phyloP scores from a whole-genome alignment of 2,888 invertebrate species.

The Stegophylla sp. region DNA sequence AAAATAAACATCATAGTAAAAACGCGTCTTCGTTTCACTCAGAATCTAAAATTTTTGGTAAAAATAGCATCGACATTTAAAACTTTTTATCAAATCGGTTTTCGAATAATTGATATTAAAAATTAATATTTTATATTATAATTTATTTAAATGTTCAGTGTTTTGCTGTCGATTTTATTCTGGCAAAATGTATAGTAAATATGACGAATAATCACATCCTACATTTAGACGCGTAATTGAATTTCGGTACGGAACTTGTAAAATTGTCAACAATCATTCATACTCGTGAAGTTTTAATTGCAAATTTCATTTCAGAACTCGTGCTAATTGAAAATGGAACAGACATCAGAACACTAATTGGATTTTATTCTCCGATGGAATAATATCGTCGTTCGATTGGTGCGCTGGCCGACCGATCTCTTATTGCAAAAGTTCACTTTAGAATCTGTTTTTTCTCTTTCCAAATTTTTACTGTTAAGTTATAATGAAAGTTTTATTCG shows the following conservation, averaged over 20 bases:
- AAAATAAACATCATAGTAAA: too few species aligned
- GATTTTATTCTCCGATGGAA: conserved; percentile 32
- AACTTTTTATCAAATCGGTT: background rate
- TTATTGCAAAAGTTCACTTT: conserved; percentile 18
- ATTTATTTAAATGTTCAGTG: too few species aligned
- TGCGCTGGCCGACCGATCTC: background rate
- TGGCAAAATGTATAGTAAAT: conserved; percentile 19
- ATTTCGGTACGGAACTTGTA: conserved; percentile 30
- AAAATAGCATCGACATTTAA: background rate
- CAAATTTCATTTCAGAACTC: conserved; percentile 39
- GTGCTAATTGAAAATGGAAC: conserved; percentile 46
- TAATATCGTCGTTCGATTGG: conserved; percentile 34
- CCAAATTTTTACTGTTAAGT: conserved; percentile 36
- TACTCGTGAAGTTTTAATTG: conserved; percentile 52
- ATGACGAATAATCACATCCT: conserved; percentile 21
- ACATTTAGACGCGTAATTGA: conserved; percentile 29
- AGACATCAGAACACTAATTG: conserved; percentile 39
- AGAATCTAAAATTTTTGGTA: too few species aligned
- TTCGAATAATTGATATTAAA: too few species aligned
- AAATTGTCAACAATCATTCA: conserved; percentile 56
- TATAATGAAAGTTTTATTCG: conserved; percentile 33
- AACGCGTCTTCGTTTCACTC: too few species aligned
- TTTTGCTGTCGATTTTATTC: too few species aligned
- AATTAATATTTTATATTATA: too few species aligned
- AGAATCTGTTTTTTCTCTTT: background rate